phyloP scores from a whole-genome alignment of 2,113 vertebrate species.

The Sinocyclocheilus rhinocerous region DNA sequence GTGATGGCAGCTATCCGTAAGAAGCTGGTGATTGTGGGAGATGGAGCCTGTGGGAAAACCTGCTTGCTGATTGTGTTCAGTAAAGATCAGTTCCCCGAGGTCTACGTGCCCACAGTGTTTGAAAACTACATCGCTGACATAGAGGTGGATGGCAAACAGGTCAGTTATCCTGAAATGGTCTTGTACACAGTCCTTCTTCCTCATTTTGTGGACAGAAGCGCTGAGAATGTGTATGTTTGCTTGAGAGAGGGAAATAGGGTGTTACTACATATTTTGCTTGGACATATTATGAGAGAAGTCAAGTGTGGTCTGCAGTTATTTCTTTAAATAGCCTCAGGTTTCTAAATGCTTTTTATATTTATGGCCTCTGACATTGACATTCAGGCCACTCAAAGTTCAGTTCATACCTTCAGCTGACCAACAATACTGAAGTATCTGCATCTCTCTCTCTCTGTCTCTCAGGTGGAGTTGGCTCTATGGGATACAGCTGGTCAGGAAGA shows the following conservation, averaged over 20 bases:
- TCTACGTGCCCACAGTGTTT: conserved; percentile 96
- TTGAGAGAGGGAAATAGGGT: neutral
- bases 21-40: conserved; percentile 97
- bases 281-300: too few species aligned
- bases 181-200: neutral
- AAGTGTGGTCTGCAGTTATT: conserved; percentile 4
- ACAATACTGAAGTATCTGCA: neutral
- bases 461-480: conserved; percentile 97
- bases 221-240: neutral
- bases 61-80: conserved; percentile 98
- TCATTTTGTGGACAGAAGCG: neutral
- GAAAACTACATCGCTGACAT: conserved; percentile 99
- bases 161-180: conserved; percentile 54
- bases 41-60: conserved; percentile 95
- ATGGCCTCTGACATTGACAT: conserved; percentile 14
- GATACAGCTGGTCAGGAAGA: conserved; percentile 98
- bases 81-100: conserved; percentile 97
- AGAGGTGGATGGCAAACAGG: conserved; percentile 97
- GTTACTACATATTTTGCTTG: neutral
- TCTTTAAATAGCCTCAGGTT: conserved; percentile 18
- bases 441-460: neutral
- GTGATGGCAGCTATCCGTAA: conserved; percentile 95
- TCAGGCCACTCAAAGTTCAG: neutral
- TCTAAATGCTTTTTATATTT: conserved; percentile 16
- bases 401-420: conserved; percentile 13